A percentile compares a stretch with the other conserved stretches of the same genome.
These are phyloP conservation scores for Nixonia krombeini DNA, from an alignment of 1,140 invertebrate genomes.

Conservation along the genomic window DNA sequence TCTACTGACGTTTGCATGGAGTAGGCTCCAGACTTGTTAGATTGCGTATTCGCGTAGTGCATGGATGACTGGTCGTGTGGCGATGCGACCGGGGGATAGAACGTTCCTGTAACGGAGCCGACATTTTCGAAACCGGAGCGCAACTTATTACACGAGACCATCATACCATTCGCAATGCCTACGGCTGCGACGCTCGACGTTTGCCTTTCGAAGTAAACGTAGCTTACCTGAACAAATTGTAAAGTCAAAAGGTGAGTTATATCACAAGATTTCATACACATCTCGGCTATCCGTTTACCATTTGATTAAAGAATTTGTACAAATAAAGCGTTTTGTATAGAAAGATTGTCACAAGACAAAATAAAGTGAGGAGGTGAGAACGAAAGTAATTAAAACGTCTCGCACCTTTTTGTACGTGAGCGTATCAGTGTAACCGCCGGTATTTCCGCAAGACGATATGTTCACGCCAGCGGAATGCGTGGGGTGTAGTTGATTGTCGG, in stretches of 20 bases:
- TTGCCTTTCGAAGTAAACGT: constrained; percentile 69
- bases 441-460: constrained; percentile 69
- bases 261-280: not conserved
- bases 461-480: constrained; percentile 61
- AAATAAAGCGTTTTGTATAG: too few species aligned
- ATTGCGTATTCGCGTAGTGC: constrained; percentile 61
- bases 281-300: too few species aligned
- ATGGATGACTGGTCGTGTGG: constrained; percentile 78
- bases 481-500: constrained; percentile 64
- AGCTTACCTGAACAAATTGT: constrained; percentile 57
- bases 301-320: too few species aligned
- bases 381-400: constrained; percentile 6
- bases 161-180: constrained; percentile 87
- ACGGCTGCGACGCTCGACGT: constrained; percentile 79
- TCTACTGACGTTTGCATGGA: constrained; percentile 61
- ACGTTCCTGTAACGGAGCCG: constrained; percentile 85
- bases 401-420: constrained; percentile 68
- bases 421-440: constrained; percentile 67
- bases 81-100: constrained; percentile 86
- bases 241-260: not conserved
- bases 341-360: too few species aligned
- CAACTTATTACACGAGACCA: constrained; percentile 85
- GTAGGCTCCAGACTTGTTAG: constrained; percentile 58
- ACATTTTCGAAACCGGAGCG: constrained; percentile 81
- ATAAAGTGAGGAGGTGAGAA: too few species aligned